Evolutionary conservation across 2,888 invertebrate genomes (phyloP).

Genomic region (Plebejus melissa): DNA sequence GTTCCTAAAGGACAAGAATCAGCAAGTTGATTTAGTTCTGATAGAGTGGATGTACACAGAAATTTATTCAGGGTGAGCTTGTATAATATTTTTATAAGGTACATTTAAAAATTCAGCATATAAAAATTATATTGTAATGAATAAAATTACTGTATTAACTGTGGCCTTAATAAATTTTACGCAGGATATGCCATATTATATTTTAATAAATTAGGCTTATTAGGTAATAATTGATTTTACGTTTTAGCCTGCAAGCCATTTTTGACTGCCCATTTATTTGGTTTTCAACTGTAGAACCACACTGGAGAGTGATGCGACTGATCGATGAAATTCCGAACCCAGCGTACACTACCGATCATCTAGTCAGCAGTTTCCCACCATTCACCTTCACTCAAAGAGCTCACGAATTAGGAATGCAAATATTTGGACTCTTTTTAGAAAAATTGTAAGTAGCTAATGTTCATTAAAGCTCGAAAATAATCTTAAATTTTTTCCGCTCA

Average conservation of each 20-base stretch:
- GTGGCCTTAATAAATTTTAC: no score
- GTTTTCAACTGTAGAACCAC: slow-evolving; percentile 50
- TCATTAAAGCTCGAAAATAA: neutral
- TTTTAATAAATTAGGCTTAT: no score
- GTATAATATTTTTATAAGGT: neutral
- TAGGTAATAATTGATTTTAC: no score
- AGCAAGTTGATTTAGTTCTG: neutral
- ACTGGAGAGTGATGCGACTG: slow-evolving; percentile 44
- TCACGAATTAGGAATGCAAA: slow-evolving; percentile 37
- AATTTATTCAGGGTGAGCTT: neutral
- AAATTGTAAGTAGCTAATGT: slow-evolving; percentile 24
- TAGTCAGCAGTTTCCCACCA: slow-evolving; percentile 41
- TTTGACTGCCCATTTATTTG: slow-evolving; percentile 56
- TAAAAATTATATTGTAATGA: no score
- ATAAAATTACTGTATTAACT: no score
- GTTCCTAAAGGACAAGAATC: neutral
- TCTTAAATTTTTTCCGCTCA: neutral
- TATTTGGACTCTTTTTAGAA: slow-evolving; percentile 32
- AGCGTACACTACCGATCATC: slow-evolving; percentile 44
- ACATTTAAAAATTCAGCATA: no score
- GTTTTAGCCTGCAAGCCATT: slow-evolving; percentile 48
- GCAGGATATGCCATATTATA: no score
- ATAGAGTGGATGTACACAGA: neutral
- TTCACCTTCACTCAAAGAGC: slow-evolving; percentile 42
- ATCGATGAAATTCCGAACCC: slow-evolving; percentile 53